phyloP scores from a whole-genome alignment of 2,113 vertebrate genomes.

The Dendropsophus ebraccatus region DNA sequence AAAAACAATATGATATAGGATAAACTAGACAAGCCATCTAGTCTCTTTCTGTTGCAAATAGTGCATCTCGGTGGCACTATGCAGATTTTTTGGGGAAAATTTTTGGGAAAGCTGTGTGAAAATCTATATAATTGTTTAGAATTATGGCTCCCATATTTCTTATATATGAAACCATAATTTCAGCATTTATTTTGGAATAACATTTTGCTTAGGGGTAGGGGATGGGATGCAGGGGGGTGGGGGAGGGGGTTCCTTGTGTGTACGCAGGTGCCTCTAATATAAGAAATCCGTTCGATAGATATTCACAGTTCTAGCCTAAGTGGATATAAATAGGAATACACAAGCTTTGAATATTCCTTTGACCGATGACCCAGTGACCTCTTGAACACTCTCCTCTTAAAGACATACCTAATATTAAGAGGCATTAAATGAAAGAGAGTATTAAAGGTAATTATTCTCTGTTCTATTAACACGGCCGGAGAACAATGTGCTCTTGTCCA shows the following conservation, averaged over 20 bases:
- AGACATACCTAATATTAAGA: neutral
- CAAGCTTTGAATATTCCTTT: neutral
- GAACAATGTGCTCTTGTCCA: neutral
- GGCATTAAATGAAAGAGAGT: neutral
- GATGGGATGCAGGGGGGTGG: neutral
- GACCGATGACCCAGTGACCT: neutral
- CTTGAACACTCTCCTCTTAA: neutral
- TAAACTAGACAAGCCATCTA: too few relatives aligned
- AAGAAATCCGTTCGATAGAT: neutral
- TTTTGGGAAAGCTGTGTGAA: too few relatives aligned
- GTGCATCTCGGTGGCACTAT: too few relatives aligned
- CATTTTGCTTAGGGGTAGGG: neutral
- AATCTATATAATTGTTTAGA: too few relatives aligned
- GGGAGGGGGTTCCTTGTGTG: neutral
- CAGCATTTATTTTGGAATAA: neutral
- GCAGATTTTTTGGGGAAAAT: too few relatives aligned
- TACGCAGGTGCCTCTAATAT: neutral
- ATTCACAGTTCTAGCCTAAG: neutral
- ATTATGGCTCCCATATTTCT: too few relatives aligned
- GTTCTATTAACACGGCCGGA: neutral
- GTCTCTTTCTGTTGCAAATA: too few relatives aligned
- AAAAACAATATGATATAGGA: too few relatives aligned
- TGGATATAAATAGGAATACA: neutral
- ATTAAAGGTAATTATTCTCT: neutral
- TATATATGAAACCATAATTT: neutral